Evolutionary conservation across 53 echinoderm and acorn worm genomes (phyloP).

Genomic region (Pentamera pediparva): DNA sequence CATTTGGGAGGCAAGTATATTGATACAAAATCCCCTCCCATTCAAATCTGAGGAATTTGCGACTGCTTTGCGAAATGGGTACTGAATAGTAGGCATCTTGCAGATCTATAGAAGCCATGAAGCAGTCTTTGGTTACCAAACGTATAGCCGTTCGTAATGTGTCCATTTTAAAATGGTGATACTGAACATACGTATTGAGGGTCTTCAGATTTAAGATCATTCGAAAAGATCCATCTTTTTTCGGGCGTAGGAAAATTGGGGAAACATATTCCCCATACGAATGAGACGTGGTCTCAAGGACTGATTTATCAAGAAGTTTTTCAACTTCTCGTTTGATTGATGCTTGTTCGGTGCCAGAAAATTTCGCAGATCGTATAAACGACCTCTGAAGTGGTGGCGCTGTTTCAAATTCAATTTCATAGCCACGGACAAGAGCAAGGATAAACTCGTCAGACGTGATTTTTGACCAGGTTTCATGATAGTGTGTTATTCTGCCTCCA

Average conservation of each 20-base stretch:
- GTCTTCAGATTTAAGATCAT: conserved; percentile 44
- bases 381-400: not conserved
- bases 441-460: too few relatives aligned
- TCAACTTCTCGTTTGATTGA: too few relatives aligned
- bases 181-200: too few relatives aligned
- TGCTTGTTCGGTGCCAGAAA: too few relatives aligned
- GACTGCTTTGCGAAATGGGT: conserved; percentile 12
- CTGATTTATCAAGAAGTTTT: too few relatives aligned
- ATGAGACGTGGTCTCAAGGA: too few relatives aligned
- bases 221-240: conserved; percentile 50
- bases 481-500: too few relatives aligned
- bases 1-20: conserved; percentile 51
- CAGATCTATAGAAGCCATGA: conserved; percentile 40
- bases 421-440: too few relatives aligned
- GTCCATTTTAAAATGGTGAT: too few relatives aligned
- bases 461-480: too few relatives aligned
- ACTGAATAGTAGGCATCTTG: conserved; percentile 59
- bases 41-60: conserved; percentile 24
- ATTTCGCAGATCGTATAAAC: not conserved
- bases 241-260: conserved; percentile 30
- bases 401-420: not conserved
- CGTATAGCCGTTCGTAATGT: conserved; percentile 22
- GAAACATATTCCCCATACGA: conserved; percentile 36
- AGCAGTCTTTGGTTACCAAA: too few relatives aligned
- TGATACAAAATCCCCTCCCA: conserved; percentile 28